Evolutionary conservation across 2,888 invertebrate species (phyloP).

Genomic region (Teleiodes luculella): DNA sequence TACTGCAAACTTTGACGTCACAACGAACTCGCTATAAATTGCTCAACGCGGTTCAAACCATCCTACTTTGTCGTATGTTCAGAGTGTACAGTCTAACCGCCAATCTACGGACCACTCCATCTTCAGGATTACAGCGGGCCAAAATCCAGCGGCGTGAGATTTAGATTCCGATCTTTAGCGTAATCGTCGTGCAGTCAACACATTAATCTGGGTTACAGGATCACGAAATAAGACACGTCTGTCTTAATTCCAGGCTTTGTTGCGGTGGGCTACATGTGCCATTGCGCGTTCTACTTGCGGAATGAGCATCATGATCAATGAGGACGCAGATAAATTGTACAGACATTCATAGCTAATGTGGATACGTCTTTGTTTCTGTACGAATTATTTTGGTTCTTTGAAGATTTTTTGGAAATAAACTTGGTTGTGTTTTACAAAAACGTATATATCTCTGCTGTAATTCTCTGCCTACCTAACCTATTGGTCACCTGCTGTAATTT

Average conservation of each 20-base stretch:
- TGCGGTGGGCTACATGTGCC: neutral
- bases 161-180: slow-evolving; percentile 63
- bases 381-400: neutral
- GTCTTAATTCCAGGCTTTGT: slow-evolving; percentile 8
- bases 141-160: slow-evolving; percentile 46
- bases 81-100: too few relatives aligned
- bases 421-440: too few relatives aligned
- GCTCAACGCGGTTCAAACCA: neutral
- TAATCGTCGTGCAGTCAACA: slow-evolving; percentile 51
- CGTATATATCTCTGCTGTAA: too few relatives aligned
- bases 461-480: too few relatives aligned
- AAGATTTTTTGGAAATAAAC: too few relatives aligned
- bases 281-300: neutral
- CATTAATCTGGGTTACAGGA: slow-evolving; percentile 37
- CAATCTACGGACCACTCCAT: slow-evolving; percentile 42
- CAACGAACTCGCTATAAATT: slow-evolving; percentile 2
- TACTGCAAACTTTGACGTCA: neutral
- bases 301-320: too few relatives aligned
- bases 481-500: too few relatives aligned
- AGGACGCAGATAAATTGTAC: neutral
- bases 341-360: neutral
- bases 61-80: too few relatives aligned
- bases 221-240: slow-evolving; percentile 1
- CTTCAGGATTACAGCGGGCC: slow-evolving; percentile 50
- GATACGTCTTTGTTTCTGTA: too few relatives aligned